Base-by-base conservation (phyloP, 2,113 vertebrate species). In the Trichomycterus rosablanca region DNA sequence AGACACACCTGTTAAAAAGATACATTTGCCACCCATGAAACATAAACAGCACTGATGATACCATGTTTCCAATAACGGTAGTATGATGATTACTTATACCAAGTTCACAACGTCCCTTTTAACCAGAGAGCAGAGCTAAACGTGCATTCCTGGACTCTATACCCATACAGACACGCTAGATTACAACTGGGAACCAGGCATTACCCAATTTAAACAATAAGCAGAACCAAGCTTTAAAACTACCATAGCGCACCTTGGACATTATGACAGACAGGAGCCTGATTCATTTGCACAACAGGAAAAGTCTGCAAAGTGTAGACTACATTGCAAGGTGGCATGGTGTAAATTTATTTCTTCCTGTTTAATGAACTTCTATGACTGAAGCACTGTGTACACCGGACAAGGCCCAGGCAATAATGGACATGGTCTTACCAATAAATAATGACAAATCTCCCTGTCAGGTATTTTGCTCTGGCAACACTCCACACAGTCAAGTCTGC, bases 311-410 rank as follows among this genome's bases (percentile, higher is more conserved):
- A 53, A 34, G 39, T 8, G 11, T 12, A 39, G 24, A 14, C 34
- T 39, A 34, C 12, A 26, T 64, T 51, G 22, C 30, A 32, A 20
- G 2, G 57, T 26, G 22, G 15, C 24, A 23, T 14, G 35, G 43
- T 51, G 61, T 64, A 34, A 44, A 67, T 57, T 67, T 56, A 67
- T 55, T 11, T n/a, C 42, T 70, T 67, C 72, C 59, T 52, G 67
- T 58, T 67, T 59, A 55, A 60, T 60, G 30, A 12, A 57, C 19
- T 61, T 56, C n/a, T 39, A 46, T n/a, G n/a, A n/a, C n/a, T n/a
- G n/a, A 46, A 66, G 37, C 32, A 52, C 56, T 58, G 16, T n/a
- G n/a, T 22, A 58, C 55, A 55, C 34, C 42, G 7, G 35, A 43
- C 43, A 30, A 9, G 4, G 20, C 44, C 44, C 30, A 69, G 59